phyloP scores from a whole-genome alignment of 2,888 invertebrate genomes.

The Oscheius sp. region DNA sequence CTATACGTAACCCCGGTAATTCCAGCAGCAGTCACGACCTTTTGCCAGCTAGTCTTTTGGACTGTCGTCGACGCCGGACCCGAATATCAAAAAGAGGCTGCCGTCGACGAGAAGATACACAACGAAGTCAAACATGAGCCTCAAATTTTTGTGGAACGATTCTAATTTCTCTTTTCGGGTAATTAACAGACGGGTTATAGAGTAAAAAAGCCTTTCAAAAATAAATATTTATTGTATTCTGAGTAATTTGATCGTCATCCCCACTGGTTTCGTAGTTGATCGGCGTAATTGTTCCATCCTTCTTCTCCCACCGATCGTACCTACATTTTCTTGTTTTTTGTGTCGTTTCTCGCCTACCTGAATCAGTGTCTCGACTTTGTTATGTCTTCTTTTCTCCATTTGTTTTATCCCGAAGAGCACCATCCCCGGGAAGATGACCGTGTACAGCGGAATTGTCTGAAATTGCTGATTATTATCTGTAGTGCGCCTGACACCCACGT shows the following conservation, averaged over 20 bases:
- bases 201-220: too few relatives aligned
- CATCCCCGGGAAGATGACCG: constrained; percentile 14
- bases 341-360: neutral
- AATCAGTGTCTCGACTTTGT: constrained; percentile 17
- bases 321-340: neutral
- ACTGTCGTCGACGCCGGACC: constrained; percentile 46
- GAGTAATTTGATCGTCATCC: neutral
- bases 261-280: constrained; percentile 24
- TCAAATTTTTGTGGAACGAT: constrained; percentile 16
- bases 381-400: constrained; percentile 27
- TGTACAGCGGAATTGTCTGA: constrained; percentile 27
- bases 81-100: constrained; percentile 21
- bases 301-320: constrained; percentile 23
- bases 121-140: neutral
- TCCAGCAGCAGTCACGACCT: constrained; percentile 43
- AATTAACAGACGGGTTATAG: neutral
- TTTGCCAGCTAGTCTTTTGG: constrained; percentile 53
- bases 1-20: neutral
- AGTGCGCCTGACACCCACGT: neutral
- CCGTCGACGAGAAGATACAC: neutral
- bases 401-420: neutral
- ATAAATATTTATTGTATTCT: too few relatives aligned
- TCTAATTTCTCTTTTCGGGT: neutral
- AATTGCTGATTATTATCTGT: neutral
- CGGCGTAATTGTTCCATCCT: constrained; percentile 33